Evolutionary conservation across 2,797 vertebrate species (phyloP), one percentile per base, ranked within the genome.

Genomic region (Semotilus atromaculatus): DNA sequence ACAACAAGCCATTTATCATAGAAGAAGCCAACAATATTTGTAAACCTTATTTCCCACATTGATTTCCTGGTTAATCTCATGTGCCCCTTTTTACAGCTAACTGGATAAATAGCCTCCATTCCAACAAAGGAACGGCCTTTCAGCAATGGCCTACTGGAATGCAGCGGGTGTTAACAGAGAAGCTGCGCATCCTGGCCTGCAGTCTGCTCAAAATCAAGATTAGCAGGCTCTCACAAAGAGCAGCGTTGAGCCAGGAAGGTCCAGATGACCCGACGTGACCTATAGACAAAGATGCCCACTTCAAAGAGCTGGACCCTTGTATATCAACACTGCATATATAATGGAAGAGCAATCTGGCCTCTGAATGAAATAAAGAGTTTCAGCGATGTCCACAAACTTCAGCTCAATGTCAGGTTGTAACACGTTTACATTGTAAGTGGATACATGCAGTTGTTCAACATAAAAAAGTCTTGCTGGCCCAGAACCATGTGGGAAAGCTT

Each of bases 181-280:
- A 76, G 43, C 70, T 75, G 51, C 77, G 79, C 86, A 81, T 81
- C 68, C 77, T 53, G 40, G 71, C 48, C 68, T 78, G 51, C 72
- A 86, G 84, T 87, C 82, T 87, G 82, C 53, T 82, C 78, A 82
- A 71, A 64, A 86, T 88, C 75, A 85, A 81, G 88, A 87, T 77
- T 78, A 78, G 76, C 70, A 85, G 86, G 14, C 67, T 26, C 64
- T 81, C 71, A 90, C 87, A 87, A 88, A 83, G 84, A 66, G 13
- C 60, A 48, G 74, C 18, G 60, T 84, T 85, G 77, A 88, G 81
- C 76, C 36, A 36, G 87, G 72, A 88, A 26, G 60, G 78, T 85
- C 87, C 67, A 85, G 38, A 77, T 81, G 75, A 88, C 85, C 84
- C 45, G 51, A 31, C 2, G 11, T 83, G 82, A 87, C 86, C 86